These are phyloP conservation scores for Mormyrus lacerda DNA, from an alignment of 2,113 vertebrate genomes.

Conservation along the genomic window DNA sequence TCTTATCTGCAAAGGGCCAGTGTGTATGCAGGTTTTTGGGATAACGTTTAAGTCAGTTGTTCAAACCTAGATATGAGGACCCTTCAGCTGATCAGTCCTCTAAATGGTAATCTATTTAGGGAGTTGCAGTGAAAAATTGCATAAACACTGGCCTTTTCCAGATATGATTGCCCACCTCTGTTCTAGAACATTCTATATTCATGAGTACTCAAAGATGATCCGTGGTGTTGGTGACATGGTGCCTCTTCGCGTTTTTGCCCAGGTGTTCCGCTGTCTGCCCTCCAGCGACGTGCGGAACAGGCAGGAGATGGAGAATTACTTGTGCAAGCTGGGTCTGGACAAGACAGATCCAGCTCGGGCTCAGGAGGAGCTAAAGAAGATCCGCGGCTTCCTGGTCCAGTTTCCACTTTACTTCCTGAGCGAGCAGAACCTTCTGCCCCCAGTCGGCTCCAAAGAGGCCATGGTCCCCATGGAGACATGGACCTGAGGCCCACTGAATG, in stretches of 20 bases:
- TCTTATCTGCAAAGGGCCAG: neutral
- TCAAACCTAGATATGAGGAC: neutral
- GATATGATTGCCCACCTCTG: neutral
- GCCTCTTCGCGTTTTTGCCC: neutral
- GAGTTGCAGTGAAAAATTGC: neutral
- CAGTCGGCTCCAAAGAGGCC: slow-evolving; percentile 85
- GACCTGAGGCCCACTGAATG: slow-evolving; percentile 63
- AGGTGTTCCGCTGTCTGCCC: slow-evolving; percentile 95
- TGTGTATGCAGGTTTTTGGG: neutral
- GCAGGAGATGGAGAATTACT: slow-evolving; percentile 78
- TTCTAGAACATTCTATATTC: neutral
- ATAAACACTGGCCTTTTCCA: neutral
- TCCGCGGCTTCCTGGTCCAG: slow-evolving; percentile 90
- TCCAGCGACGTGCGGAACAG: slow-evolving; percentile 83
- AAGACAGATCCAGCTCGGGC: slow-evolving; percentile 70
- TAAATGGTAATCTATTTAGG: neutral
- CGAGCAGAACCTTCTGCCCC: slow-evolving; percentile 87
- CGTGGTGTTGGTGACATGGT: neutral
- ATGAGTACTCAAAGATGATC: neutral
- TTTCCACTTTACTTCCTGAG: slow-evolving; percentile 93
- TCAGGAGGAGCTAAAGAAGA: slow-evolving; percentile 84
- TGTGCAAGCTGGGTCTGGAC: slow-evolving; percentile 68
- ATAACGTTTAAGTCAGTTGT: neutral
- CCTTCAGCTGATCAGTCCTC: neutral
- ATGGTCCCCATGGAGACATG: slow-evolving; percentile 94